phyloP scores from a whole-genome alignment of 2,113 vertebrate genomes.

The Microcebus murinus region DNA sequence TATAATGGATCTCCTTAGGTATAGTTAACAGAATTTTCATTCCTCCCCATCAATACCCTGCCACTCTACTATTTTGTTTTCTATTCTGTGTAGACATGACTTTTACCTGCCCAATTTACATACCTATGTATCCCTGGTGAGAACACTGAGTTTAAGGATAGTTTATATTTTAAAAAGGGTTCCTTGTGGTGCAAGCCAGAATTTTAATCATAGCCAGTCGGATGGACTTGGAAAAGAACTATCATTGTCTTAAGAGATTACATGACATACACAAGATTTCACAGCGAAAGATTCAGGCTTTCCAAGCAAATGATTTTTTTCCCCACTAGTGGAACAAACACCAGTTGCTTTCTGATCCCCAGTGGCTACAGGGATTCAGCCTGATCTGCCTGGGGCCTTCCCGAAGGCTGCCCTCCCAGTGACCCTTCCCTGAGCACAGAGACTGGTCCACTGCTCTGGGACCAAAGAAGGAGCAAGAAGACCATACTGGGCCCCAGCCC shows the following conservation, averaged over 20 bases:
- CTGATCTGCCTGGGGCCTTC: background rate
- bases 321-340: background rate
- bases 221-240: background rate
- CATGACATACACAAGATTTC: background rate
- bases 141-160: background rate
- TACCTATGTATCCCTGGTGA: background rate
- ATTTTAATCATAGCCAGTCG: background rate
- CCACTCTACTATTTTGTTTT: background rate
- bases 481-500: too few relatives aligned
- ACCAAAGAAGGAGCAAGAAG: background rate
- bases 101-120: background rate
- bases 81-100: background rate
- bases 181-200: background rate
- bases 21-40: background rate
- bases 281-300: background rate
- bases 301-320: background rate
- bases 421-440: background rate
- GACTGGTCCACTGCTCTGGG: background rate
- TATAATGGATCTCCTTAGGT: background rate
- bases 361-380: background rate
- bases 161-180: background rate
- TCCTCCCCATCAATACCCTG: fast-evolving
- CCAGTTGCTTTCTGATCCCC: background rate
- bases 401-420: background rate
- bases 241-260: background rate